A percentile compares a stretch with the other conserved stretches of the same genome.
These are phyloP conservation scores for Auanema sp. DNA, from an alignment of 2,888 invertebrate species.

Conservation along the genomic window DNA sequence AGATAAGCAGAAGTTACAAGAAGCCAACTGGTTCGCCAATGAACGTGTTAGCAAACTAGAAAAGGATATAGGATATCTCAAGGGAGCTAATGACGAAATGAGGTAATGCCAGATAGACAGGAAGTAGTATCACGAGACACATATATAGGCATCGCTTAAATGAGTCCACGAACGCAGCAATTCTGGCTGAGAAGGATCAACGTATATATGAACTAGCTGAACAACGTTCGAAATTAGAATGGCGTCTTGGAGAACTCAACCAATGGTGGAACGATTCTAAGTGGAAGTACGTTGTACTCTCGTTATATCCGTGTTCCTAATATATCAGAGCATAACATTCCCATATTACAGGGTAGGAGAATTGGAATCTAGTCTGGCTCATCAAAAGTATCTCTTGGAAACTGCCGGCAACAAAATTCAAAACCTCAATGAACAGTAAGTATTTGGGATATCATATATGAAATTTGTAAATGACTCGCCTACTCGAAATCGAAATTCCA, in stretches of 20 bases:
- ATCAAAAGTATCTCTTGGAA: constrained; percentile 46
- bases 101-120: too few species aligned
- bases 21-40: constrained; percentile 39
- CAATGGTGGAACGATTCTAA: constrained; percentile 55
- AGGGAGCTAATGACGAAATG: constrained; percentile 39
- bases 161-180: constrained; percentile 25
- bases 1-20: constrained; percentile 41
- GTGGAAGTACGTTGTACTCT: constrained; percentile 38
- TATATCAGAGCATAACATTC: not conserved
- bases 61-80: constrained; percentile 39
- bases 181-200: constrained; percentile 40
- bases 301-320: not conserved
- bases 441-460: not conserved
- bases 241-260: constrained; percentile 49
- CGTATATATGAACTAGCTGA: constrained; percentile 42
- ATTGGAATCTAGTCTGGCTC: constrained; percentile 46
- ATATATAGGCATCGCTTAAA: constrained; percentile 28
- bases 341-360: constrained; percentile 41
- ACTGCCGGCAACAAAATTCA: constrained; percentile 42
- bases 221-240: constrained; percentile 49
- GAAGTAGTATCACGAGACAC: too few species aligned
- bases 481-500: constrained; percentile 1
- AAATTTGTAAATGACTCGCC: too few species aligned
- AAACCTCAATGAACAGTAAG: constrained; percentile 40
- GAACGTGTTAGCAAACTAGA: constrained; percentile 38